A percentile compares a stretch with the other conserved stretches of the same genome.
Conservation (phyloP, 2,797 vertebrate species). For the Gallinago solitaria region DNA sequence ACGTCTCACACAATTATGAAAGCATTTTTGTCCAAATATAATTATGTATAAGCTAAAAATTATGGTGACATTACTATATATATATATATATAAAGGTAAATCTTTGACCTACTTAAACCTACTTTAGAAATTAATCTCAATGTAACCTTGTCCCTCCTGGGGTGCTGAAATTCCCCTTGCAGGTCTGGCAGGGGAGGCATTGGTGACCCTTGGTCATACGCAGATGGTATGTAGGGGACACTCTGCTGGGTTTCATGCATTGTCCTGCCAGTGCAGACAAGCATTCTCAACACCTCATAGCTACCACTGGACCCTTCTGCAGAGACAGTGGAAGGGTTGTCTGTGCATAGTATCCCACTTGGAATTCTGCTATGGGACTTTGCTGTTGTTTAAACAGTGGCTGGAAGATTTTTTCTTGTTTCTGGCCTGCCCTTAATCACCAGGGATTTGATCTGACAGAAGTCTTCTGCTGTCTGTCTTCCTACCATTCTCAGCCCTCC, state of each 20-base stretch:
- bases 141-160: background rate
- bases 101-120: background rate
- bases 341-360: background rate
- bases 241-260: background rate
- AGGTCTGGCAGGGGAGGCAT: accelerated
- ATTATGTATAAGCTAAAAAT: background rate
- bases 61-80: background rate
- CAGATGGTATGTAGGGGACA: too few relatives aligned
- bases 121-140: background rate
- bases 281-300: background rate
- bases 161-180: background rate
- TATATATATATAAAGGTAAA: background rate
- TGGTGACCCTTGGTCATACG: background rate
- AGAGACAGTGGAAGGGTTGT: background rate
- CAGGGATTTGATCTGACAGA: background rate
- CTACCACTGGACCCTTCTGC: background rate
- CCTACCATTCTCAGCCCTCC: background rate
- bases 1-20: background rate
- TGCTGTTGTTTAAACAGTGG: background rate
- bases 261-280: background rate
- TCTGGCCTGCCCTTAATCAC: background rate
- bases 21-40: background rate
- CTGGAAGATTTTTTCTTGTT: background rate
- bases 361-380: background rate
- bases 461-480: background rate